These are phyloP conservation scores for Tupiocoris notatus DNA, from an alignment of 2,888 invertebrate genomes.

Conservation along the genomic window DNA sequence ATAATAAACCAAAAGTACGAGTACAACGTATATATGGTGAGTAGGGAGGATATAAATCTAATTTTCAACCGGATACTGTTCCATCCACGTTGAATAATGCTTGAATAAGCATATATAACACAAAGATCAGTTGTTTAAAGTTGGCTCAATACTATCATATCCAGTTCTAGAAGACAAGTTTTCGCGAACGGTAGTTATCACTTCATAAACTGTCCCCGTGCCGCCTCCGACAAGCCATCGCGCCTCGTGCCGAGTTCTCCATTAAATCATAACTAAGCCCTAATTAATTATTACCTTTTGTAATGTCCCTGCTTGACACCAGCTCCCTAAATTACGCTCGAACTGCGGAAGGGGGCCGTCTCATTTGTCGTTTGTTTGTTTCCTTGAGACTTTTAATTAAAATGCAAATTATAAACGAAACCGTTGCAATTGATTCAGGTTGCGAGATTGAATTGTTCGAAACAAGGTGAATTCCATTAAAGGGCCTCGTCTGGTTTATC, in stretches of 20 bases:
- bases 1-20: no score
- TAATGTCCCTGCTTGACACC: slow-evolving; percentile 8
- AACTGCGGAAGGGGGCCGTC: background rate
- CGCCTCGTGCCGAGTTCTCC: slow-evolving; percentile 1
- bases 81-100: no score
- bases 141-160: no score
- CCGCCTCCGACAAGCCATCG: background rate
- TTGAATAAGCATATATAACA: no score
- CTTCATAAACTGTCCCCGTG: background rate
- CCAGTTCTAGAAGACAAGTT: background rate
- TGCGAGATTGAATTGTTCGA: background rate
- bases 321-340: slow-evolving; percentile 10
- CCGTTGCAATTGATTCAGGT: background rate
- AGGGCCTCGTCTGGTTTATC: no score
- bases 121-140: no score
- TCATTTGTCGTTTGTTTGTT: slow-evolving; percentile 40
- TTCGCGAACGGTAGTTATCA: background rate
- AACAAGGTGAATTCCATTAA: no score
- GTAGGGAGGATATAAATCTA: no score
- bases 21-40: no score
- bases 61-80: no score
- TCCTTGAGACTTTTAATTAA: slow-evolving; percentile 22
- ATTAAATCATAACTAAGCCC: slow-evolving; percentile 41
- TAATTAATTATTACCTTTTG: slow-evolving; percentile 38
- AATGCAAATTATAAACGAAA: slow-evolving; percentile 11